Percentiles rank a stretch among this genome's conserved stretches.
Conservation (phyloP, 2,888 invertebrate genomes). For the Melikaiella ostensackeni region DNA sequence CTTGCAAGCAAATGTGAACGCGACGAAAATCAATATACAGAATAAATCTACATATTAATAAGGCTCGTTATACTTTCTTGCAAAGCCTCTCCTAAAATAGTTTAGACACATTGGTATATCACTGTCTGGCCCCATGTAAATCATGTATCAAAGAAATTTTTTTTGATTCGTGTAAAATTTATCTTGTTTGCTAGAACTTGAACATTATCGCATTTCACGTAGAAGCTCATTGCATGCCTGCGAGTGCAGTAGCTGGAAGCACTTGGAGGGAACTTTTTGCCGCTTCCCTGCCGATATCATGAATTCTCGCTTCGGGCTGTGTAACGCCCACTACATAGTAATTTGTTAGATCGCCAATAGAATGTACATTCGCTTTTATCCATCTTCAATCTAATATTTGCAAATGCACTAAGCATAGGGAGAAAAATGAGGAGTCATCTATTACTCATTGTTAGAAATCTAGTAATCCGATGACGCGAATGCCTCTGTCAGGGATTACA, state of each 20-base stretch:
- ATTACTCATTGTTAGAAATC: conserved; percentile 62
- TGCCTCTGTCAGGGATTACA: conserved; percentile 52
- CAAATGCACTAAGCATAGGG: conserved; percentile 55
- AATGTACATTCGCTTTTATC: conserved; percentile 58
- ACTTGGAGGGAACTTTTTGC: conserved; percentile 50
- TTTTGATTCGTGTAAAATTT: neutral
- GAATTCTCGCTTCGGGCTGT: conserved; percentile 51
- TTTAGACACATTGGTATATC: neutral
- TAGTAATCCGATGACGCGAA: conserved; percentile 58
- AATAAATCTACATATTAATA: conserved; percentile 30
- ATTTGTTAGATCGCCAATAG: conserved; percentile 61
- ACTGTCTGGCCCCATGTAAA: neutral
- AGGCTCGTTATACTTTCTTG: conserved; percentile 21
- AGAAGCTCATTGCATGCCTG: conserved; percentile 44
- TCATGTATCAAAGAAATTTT: conserved; percentile 19
- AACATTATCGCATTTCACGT: conserved; percentile 22
- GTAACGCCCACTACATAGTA: conserved; percentile 56
- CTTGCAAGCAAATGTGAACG: neutral
- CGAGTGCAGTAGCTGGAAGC: conserved; percentile 55
- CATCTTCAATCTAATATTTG: conserved; percentile 61
- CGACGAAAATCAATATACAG: neutral
- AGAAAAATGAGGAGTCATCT: conserved; percentile 60
- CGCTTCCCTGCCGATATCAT: conserved; percentile 52
- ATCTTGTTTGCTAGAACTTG: conserved; percentile 8
- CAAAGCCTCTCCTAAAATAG: neutral